Evolutionary conservation across 2,113 vertebrate genomes (phyloP).

Genomic region (Phaetusa simplex): DNA sequence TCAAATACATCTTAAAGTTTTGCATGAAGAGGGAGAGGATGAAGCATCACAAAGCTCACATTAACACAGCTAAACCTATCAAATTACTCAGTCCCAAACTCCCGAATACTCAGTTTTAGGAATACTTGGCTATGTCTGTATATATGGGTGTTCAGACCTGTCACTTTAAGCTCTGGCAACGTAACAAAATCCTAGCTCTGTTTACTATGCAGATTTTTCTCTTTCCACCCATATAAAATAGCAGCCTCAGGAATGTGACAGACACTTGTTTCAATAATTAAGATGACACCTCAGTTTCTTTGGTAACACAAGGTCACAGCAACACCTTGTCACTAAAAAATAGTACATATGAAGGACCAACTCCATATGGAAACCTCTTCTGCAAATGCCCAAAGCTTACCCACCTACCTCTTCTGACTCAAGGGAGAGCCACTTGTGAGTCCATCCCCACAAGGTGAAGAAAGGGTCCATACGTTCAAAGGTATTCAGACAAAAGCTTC

Average conservation of each 20-base stretch:
- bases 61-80: background rate
- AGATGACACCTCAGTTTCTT: background rate
- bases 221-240: background rate
- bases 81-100: background rate
- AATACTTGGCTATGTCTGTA: background rate
- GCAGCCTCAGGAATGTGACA: background rate
- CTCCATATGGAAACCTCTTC: background rate
- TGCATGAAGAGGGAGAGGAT: background rate
- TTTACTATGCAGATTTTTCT: background rate
- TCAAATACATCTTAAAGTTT: background rate
- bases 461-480: background rate
- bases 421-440: background rate
- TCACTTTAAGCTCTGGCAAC: background rate
- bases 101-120: background rate
- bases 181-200: background rate
- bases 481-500: background rate
- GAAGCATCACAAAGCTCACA: background rate
- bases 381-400: background rate
- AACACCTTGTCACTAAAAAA: background rate
- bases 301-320: background rate
- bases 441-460: background rate
- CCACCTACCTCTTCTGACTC: background rate
- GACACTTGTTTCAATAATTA: background rate
- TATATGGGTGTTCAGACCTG: background rate
- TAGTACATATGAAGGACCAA: background rate